A percentile compares a stretch with the other conserved stretches of the same genome.
phyloP scores from a whole-genome alignment of 2,797 vertebrate species.

The Poeciliopsis gracilis region DNA sequence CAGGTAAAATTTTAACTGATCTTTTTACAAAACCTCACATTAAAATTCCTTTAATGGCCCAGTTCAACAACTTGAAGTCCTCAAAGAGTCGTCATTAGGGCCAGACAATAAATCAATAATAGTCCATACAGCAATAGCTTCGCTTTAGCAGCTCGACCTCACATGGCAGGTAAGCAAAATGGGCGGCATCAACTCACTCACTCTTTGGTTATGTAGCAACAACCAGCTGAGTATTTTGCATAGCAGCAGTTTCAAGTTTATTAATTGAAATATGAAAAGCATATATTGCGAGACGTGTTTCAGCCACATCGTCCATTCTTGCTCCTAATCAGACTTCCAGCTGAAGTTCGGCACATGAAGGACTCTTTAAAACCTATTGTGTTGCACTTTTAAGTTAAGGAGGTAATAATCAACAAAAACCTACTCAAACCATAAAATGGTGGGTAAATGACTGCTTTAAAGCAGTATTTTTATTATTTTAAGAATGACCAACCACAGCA shows the following conservation, averaged over 20 bases:
- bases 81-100: background rate
- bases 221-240: too few relatives aligned
- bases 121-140: too few relatives aligned
- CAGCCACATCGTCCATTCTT: too few relatives aligned
- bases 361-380: background rate
- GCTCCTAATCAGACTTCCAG: background rate
- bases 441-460: background rate
- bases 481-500: background rate
- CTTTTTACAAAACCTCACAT: background rate
- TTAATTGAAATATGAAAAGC: too few relatives aligned
- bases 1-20: background rate
- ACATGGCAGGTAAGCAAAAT: too few relatives aligned
- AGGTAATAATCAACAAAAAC: background rate
- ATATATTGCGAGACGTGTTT: too few relatives aligned
- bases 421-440: background rate
- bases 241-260: too few relatives aligned
- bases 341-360: background rate
- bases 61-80: background rate
- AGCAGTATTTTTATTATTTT: slow-evolving; percentile 15
- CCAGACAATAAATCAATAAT: too few relatives aligned
- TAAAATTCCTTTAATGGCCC: background rate
- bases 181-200: too few relatives aligned
- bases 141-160: too few relatives aligned
- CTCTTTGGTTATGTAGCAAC: too few relatives aligned
- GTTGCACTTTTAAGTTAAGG: background rate